Evolutionary conservation across 2,113 vertebrate genomes (phyloP), one percentile per base, ranked within the genome.

Genomic region (Aplodontia rufa): DNA sequence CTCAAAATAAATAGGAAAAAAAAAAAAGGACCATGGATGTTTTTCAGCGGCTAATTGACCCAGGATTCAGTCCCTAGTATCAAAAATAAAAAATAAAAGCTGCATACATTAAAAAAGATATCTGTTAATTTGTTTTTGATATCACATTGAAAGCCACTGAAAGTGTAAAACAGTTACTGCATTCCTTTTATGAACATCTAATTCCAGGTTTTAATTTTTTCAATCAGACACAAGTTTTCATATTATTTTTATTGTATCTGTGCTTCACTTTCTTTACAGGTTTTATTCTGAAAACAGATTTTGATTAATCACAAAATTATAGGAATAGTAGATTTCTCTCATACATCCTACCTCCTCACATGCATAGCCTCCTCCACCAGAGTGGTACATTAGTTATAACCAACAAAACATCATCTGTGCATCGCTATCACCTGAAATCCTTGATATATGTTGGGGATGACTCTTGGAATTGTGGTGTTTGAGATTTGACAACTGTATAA

Each of bases 321-420:
- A 3, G 45, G 13, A 11, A 32, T 40, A 47, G 26, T 71, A 64
- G 9, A 76, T 55, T 79, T 62, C 19, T 26, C 42, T 42, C 6
- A 12, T 40, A n/a, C 37, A 10, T 26, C 19, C 5, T 80, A 17
- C 2, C 6, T 2, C 4, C 5, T 6, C 5, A 17, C 2, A 69
- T 40, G 7, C 19, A 30, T 9, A 81, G 17, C 9, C 14, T 45
- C 30, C 19, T 24, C 1, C 13, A 14, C 0, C 6, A 37, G 11
- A 49, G 19, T 58, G 26, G 72, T 37, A 19, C 2, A 6, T 68
- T 45, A 76, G 14, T 42, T 88, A 6, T n/a, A 40, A 42, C 1
- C 26, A 12, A 55, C 68, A 47, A 68, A 72, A 6, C 51, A 28
- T 37, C 3, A 64, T 0, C 35, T 10, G 51, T 5, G 42, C 6